Evolutionary conservation across 1,140 invertebrate genomes (phyloP).

Genomic region (Grapholita molesta): DNA sequence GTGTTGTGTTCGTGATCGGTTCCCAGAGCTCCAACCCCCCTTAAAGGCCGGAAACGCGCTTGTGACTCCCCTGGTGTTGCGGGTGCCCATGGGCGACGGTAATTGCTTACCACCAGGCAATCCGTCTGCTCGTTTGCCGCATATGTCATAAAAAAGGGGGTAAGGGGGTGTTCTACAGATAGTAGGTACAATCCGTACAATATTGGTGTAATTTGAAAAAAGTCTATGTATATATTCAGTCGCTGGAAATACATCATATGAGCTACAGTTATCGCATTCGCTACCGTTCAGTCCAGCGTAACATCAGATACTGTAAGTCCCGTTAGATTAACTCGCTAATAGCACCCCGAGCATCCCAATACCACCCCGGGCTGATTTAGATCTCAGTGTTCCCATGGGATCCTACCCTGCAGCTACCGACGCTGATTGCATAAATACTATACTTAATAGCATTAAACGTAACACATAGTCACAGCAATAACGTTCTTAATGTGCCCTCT

Average conservation of each 20-base stretch:
- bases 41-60: too few relatives aligned
- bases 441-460: background rate
- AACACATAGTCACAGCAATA: background rate
- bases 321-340: background rate
- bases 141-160: too few relatives aligned
- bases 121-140: too few relatives aligned
- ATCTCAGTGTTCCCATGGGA: background rate
- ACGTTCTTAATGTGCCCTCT: background rate
- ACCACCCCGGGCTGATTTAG: background rate
- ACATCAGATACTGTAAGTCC: background rate
- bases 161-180: too few relatives aligned
- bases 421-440: background rate
- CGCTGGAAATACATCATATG: background rate
- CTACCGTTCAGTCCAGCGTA: background rate
- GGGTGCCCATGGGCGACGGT: too few relatives aligned
- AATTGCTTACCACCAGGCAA: too few relatives aligned
- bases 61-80: too few relatives aligned
- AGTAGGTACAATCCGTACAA: too few relatives aligned
- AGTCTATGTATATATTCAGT: background rate
- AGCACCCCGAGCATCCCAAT: background rate
- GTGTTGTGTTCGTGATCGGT: too few relatives aligned
- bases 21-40: too few relatives aligned
- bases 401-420: background rate
- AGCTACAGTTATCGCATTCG: background rate
- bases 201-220: too few relatives aligned